Percentiles rank a stretch among this genome's conserved stretches.
Conservation (phyloP, 2,797 vertebrate species). For the Ctenosaura bakeri region DNA sequence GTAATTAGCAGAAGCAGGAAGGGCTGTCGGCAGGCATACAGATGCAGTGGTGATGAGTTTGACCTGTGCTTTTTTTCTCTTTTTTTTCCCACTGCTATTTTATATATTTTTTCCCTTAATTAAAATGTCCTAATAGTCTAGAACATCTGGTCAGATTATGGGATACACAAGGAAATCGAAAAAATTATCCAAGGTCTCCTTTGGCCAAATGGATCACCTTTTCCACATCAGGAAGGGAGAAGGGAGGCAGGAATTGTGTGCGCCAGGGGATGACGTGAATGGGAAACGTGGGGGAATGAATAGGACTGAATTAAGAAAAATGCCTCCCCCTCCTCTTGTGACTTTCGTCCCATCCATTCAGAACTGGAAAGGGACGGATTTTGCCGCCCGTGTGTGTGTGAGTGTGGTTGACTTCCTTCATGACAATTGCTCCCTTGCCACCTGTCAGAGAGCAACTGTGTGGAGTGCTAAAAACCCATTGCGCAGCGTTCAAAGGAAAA, state of each 20-base stretch:
- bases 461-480: background rate
- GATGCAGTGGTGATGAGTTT: conserved; percentile 55
- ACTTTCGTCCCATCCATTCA: conserved; percentile 64
- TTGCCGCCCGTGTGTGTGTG: background rate
- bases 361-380: conserved; percentile 39
- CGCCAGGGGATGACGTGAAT: conserved; percentile 68
- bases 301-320: conserved; percentile 71
- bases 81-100: conserved; percentile 49
- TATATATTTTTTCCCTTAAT: conserved; percentile 57
- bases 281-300: conserved; percentile 71
- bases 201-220: conserved; percentile 71
- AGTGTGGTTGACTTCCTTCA: conserved; percentile 45
- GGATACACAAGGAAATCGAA: conserved; percentile 72
- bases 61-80: conserved; percentile 23
- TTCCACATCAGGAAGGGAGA: conserved; percentile 78
- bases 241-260: conserved; percentile 72
- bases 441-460: conserved; percentile 22
- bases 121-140: conserved; percentile 52
- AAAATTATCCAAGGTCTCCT: conserved; percentile 61
- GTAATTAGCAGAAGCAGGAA: conserved; percentile 73
- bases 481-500: background rate
- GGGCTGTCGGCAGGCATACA: conserved; percentile 59
- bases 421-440: conserved; percentile 54
- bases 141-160: conserved; percentile 66
- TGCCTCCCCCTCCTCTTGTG: background rate